Evolutionary conservation across 2,113 vertebrate genomes (phyloP).

Genomic region (Lathamus discolor): DNA sequence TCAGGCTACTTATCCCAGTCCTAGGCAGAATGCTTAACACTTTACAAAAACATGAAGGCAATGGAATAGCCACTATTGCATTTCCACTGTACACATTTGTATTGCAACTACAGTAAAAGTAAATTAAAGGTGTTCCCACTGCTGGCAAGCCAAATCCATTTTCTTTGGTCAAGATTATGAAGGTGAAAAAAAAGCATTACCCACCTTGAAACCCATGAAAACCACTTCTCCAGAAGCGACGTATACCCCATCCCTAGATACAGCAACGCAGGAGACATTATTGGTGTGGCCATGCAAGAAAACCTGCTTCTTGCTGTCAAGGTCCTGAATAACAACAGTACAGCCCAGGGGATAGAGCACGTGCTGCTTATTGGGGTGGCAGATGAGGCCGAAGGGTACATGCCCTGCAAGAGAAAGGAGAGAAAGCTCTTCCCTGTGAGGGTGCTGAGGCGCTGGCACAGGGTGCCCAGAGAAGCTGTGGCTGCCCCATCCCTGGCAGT

Average conservation of each 20-base stretch:
- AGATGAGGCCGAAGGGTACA: slow-evolving; percentile 79
- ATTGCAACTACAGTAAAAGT: not conserved
- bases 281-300: slow-evolving; percentile 88
- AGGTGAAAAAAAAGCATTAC: not conserved
- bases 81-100: not conserved
- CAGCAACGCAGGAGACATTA: slow-evolving; percentile 83
- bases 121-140: not conserved
- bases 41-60: not conserved
- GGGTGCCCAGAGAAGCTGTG: not conserved
- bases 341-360: slow-evolving; percentile 88
- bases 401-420: slow-evolving; percentile 74
- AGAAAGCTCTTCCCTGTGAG: not conserved
- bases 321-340: slow-evolving; percentile 81
- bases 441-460: not conserved
- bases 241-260: slow-evolving; percentile 81
- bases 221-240: slow-evolving; percentile 90
- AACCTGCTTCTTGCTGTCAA: slow-evolving; percentile 77
- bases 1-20: not conserved
- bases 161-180: not conserved
- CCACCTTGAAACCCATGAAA: slow-evolving; percentile 88
- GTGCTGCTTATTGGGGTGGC: slow-evolving; percentile 85
- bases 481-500: not conserved
- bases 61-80: not conserved
- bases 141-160: not conserved
- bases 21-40: not conserved